phyloP scores from a whole-genome alignment of 2,797 vertebrate species.

The Calcarius lapponicus region DNA sequence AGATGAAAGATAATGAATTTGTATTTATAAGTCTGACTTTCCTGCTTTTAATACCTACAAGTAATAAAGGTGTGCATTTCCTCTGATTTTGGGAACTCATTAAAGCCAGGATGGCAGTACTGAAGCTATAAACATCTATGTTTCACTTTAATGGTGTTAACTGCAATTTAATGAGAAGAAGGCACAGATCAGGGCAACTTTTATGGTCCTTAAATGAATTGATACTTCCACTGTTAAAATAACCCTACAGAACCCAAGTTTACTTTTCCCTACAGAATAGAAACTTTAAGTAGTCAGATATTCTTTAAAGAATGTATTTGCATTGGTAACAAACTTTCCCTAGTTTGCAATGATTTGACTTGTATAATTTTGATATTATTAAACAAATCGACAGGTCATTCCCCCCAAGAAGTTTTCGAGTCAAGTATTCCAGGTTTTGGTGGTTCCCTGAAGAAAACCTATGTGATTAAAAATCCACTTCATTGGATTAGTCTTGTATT shows the following conservation, averaged over 20 bases:
- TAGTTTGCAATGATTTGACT: conserved; percentile 53
- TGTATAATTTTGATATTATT: conserved; percentile 65
- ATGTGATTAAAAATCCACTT: conserved; percentile 67
- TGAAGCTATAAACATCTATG: conserved; percentile 80
- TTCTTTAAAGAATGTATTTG: conserved; percentile 72
- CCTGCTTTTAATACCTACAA: conserved; percentile 73
- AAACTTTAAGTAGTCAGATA: conserved; percentile 75
- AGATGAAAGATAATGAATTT: conserved; percentile 68
- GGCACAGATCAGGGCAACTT: conserved; percentile 79
- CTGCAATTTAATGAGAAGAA: conserved; percentile 85
- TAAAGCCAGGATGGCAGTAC: conserved; percentile 79
- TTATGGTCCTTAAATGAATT: conserved; percentile 84
- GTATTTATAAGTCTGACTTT: conserved; percentile 65
- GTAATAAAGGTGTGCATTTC: conserved; percentile 77
- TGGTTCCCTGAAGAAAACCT: conserved; percentile 62
- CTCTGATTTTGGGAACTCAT: conserved; percentile 81
- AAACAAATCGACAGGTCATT: conserved; percentile 72
- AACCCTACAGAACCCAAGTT: conserved; percentile 77
- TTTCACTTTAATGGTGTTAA: conserved; percentile 84
- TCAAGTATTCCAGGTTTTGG: conserved; percentile 61
- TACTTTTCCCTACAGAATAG: conserved; percentile 79
- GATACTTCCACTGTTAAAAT: conserved; percentile 82
- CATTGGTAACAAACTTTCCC: conserved; percentile 70
- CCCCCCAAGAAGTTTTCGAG: conserved; percentile 59
- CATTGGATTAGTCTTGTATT: conserved; percentile 64